Base-by-base conservation (phyloP, 64 coral and sea anemone species). In the Montipora capricornis region DNA sequence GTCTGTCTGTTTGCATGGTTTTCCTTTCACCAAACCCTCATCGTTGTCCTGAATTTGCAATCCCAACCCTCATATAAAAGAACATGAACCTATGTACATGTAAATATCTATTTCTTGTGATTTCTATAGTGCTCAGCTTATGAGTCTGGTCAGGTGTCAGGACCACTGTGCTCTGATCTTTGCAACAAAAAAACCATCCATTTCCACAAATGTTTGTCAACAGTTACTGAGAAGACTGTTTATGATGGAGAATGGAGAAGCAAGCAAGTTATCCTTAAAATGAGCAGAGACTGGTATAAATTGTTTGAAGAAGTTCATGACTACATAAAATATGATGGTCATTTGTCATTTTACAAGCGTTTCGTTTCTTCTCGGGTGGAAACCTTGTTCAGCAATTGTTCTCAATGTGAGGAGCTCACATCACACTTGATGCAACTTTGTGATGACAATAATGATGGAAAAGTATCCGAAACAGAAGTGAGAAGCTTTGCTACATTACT, bases 321-420 rank as follows among this genome's bases (percentile, higher is more conserved):
- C 61, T 5, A 67, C 14, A 74, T 76, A 37, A 8, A 74, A 5
- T 44, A 70, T 2, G 77, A 91, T 15, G 62, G 64, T 57, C 53
- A 8, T 47, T 37, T 53, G 57, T 24, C n/a, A 47, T 17, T 44
- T 68, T 44, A 10, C 75, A 37, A 47, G 53, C 60, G 89, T 60
- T 4, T 29, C 0, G 74, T 94, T 77, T 10, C 78, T 47, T n/a
- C 52, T 22, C 58, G 50, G 6, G 75, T 97, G 61, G 75, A 89
- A 59, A 88, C 71, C 14, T 91, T 88, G 20, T 97, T 97, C 83
- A 92, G 89, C 16, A 67, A 71, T 46, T 97, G 95, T 89, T 48
- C 80, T 24, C 80, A 94, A 44, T 97, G 95, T 73, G 46, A 52
- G 20, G 48, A 24, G 14, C 37, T 92, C 10, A 62, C 61, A 75